Percentiles rank a stretch among this genome's conserved stretches.
Conservation (phyloP, 1,140 invertebrate species). For the Nymphalis io region DNA sequence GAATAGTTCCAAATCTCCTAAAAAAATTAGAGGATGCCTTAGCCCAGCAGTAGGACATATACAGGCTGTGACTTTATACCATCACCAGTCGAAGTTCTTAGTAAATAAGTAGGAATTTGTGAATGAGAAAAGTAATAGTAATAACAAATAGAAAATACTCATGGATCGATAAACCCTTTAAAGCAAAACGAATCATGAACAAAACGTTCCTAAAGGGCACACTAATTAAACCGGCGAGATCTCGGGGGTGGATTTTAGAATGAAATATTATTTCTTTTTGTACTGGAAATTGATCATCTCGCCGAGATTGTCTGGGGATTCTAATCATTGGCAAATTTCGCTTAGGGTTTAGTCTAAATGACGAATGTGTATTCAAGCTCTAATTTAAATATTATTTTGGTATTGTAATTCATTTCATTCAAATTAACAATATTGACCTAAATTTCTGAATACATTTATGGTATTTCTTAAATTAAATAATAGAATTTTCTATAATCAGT, state of each 20-base stretch:
- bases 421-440: background rate
- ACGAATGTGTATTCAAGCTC: slow-evolving; percentile 19
- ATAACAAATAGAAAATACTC: background rate
- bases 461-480: too few relatives aligned
- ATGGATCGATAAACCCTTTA: background rate
- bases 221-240: slow-evolving; percentile 33
- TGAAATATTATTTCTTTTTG: slow-evolving; percentile 58
- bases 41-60: too few relatives aligned
- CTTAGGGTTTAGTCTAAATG: slow-evolving; percentile 38
- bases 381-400: slow-evolving; percentile 11
- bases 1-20: too few relatives aligned
- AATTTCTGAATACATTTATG: too few relatives aligned
- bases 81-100: too few relatives aligned
- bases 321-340: slow-evolving; percentile 56
- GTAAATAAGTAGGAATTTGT: too few relatives aligned
- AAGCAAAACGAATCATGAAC: slow-evolving; percentile 22
- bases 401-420: background rate
- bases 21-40: too few relatives aligned
- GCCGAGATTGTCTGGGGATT: slow-evolving; percentile 47
- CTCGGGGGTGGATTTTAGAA: slow-evolving; percentile 41
- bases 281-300: slow-evolving; percentile 59
- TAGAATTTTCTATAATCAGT: too few relatives aligned
- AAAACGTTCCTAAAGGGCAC: slow-evolving; percentile 25
- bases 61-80: too few relatives aligned
- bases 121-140: background rate